Base-by-base conservation (phyloP, 2,888 invertebrate species). In the Xanthia icteritia region DNA sequence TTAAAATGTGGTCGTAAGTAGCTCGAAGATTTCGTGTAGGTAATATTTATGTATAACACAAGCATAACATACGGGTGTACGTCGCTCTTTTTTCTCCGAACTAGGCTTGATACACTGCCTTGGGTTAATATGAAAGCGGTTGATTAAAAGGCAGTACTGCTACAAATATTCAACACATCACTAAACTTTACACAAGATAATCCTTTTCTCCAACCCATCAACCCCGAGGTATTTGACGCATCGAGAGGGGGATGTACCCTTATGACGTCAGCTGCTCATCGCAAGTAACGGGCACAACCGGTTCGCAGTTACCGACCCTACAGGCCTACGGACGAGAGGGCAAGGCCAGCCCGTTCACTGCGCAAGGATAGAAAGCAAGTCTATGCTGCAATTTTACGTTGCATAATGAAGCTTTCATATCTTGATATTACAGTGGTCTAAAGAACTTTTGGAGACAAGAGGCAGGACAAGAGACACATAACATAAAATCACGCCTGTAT, bases 321-420 rank as follows among this genome's bases (percentile, higher is more conserved):
- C 77, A 74, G 58, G 66, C 89, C 83, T 81, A 86, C 73, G 81
- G 73, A 66, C 77, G 79, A 80, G 83, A 75, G 86, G 86, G 82
- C 90, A 90, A 89, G 90, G 89, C 85, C 90, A 86, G 81, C 39
- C 84, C 88, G 82, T 72, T 89, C 85, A 86, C 84, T 79, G 84
- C 73, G 83, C 83, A 78, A 78, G 77, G 74, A 83, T 89, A 82
- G 85, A 87, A 76, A 87, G 82, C 73, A 51, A 71, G 60, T 67
- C 70, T 82, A 78, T 81, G 77, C 69, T 60, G 86, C 89, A 82
- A 87, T 68, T 54, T 20, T 70, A 58, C 56, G 56, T 88, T 85
- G 86, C 84, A 81, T 78, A 81, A 88, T 84, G 13, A n/a, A 75
- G 71, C 83, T 87, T 89, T 87, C 75, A 67, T 72, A 65, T 76